These are phyloP conservation scores for Micrasema longulum DNA, from an alignment of 1,140 invertebrate species.

Conservation along the genomic window DNA sequence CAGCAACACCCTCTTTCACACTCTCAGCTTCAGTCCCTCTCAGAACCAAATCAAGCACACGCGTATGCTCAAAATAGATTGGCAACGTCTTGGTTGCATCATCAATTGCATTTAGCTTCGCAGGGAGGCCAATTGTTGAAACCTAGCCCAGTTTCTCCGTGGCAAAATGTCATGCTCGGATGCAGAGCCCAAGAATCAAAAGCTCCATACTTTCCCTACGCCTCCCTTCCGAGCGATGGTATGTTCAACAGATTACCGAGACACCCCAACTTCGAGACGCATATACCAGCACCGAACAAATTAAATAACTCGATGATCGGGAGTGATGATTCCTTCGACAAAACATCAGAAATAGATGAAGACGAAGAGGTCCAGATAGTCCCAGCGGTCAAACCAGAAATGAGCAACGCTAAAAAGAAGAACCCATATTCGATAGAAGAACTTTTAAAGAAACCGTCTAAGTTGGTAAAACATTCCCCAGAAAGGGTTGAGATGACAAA, in stretches of 20 bases:
- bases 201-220: slow-evolving; percentile 61
- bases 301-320: slow-evolving; percentile 62
- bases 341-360: slow-evolving; percentile 70
- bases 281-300: slow-evolving; percentile 56
- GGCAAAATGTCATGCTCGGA: slow-evolving; percentile 69
- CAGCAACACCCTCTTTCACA: slow-evolving; percentile 60
- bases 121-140: slow-evolving; percentile 62
- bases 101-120: slow-evolving; percentile 68
- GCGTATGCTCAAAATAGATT: slow-evolving; percentile 66
- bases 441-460: slow-evolving; percentile 82
- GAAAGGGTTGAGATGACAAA: slow-evolving; percentile 19
- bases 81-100: slow-evolving; percentile 70
- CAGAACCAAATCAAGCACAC: slow-evolving; percentile 56
- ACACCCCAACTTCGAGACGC: slow-evolving; percentile 46
- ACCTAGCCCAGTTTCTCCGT: slow-evolving; percentile 64
- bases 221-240: slow-evolving; percentile 56
- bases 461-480: slow-evolving; percentile 58
- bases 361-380: slow-evolving; percentile 62
- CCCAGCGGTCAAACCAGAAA: slow-evolving; percentile 56
- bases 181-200: slow-evolving; percentile 62
- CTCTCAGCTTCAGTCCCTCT: slow-evolving; percentile 56
- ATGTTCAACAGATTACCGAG: slow-evolving; percentile 39
- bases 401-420: slow-evolving; percentile 71
- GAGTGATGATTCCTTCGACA: slow-evolving; percentile 73
- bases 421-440: slow-evolving; percentile 91